Base-by-base conservation (phyloP, 2,888 invertebrate genomes). In the Rhogogaster chlorosoma region DNA sequence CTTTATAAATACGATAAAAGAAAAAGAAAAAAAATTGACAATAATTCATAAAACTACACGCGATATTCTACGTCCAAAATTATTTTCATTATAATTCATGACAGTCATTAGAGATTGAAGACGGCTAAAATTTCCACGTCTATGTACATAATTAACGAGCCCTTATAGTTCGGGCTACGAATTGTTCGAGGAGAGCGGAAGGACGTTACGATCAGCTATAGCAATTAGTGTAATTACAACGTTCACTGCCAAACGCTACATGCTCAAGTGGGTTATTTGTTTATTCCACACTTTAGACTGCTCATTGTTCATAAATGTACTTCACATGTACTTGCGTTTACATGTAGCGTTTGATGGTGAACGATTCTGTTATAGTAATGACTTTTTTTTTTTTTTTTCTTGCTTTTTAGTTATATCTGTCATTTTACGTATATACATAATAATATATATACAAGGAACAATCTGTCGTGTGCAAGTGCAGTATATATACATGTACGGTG, bases 211-310 rank as follows among this genome's bases (percentile, higher is more conserved):
- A 49, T 78, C 78, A 53, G 53, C 78, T 78, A 53, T 57, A 53
- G 78, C 78, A 77, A 80, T 80, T 80, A 80, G 80, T 80, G 22
- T 57, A 80, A 80, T 80, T 80, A 61, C 61, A 26, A 80, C 12
- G 80, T 36, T 36, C 80, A 80, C 38, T 29, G 12, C 38, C 15
- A 80, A 80, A 80, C 61, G 80, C 80, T 61, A 80, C 80, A 61
- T 61, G 80, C 61, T 7, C 61, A 10, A 49, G 18, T 45, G 15
- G n/a, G 15, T 77, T 12, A 77, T 77, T 77, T n/a, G 29, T 32
- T 29, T 49, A 26, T 29, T 26, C n/a, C 2, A 61, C 7, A 18
- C 7, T 53, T n/a, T 61, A 26, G 26, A 61, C 26, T 7, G n/a
- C 7, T n/a, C 18, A 53, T 6, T 53, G 53, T 7, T n/a, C n/a